Percentiles rank a stretch among this genome's conserved stretches.
These are phyloP conservation scores for Ormyrus thymus DNA, from an alignment of 2,888 invertebrate genomes.

Conservation along the genomic window DNA sequence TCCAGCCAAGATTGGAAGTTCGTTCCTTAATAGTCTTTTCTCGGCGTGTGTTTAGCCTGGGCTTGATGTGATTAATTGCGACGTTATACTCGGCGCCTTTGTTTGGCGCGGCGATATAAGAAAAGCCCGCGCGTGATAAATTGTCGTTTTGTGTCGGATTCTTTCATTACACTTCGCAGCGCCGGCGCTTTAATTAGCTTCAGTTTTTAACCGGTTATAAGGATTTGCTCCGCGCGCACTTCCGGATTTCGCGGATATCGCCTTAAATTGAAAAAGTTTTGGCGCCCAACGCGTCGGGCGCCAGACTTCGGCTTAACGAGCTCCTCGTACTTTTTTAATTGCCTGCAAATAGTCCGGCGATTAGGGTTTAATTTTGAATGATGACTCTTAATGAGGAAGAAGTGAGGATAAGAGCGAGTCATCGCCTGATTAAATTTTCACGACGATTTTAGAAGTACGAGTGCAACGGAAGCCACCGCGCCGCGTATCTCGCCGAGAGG, in stretches of 20 bases:
- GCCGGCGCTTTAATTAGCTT: slow-evolving; percentile 42
- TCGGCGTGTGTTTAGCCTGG: slow-evolving; percentile 12
- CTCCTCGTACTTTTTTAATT: slow-evolving; percentile 42
- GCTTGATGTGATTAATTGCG: slow-evolving; percentile 51
- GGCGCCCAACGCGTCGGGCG: not conserved
- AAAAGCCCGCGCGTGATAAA: slow-evolving; percentile 34
- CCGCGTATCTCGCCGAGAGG: not conserved
- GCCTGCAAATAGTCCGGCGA: slow-evolving; percentile 48
- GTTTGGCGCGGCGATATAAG: slow-evolving; percentile 12
- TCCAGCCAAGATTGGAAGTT: slow-evolving; percentile 8
- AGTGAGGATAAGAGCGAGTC: slow-evolving; percentile 23
- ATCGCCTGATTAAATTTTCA: slow-evolving; percentile 27
- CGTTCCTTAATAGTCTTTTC: slow-evolving; percentile 42
- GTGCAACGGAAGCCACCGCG: not conserved
- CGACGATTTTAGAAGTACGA: not conserved
- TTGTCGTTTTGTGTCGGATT: slow-evolving; percentile 42
- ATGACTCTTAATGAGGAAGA: slow-evolving; percentile 31
- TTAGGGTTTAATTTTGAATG: slow-evolving; percentile 50
- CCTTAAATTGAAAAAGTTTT: slow-evolving; percentile 52
- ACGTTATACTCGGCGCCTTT: slow-evolving; percentile 25
- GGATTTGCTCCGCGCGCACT: not conserved
- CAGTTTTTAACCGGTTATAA: slow-evolving; percentile 32
- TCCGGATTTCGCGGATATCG: slow-evolving; percentile 30
- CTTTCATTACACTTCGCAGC: slow-evolving; percentile 32
- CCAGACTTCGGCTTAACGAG: slow-evolving; percentile 46